Conservation (phyloP, 2,797 vertebrate genomes). For the Buphagus erythrorhynchus region DNA sequence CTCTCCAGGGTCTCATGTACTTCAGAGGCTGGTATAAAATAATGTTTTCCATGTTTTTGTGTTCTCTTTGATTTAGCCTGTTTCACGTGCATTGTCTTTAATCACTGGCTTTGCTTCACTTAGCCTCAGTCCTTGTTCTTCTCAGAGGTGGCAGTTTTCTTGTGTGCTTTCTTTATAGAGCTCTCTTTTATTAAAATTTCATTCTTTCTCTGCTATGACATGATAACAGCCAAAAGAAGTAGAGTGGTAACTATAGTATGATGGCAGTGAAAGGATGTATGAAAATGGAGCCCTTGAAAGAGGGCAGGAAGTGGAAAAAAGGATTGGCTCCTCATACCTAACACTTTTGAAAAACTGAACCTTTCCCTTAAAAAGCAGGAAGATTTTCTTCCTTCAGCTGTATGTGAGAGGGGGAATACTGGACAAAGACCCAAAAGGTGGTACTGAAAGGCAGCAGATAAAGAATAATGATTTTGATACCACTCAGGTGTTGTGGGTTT, state of each 20-base stretch:
- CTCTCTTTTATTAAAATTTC: background rate
- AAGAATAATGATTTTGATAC: background rate
- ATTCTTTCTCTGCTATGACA: background rate
- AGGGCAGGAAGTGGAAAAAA: background rate
- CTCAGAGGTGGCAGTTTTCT: background rate
- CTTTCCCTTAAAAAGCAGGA: background rate
- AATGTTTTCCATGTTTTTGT: background rate
- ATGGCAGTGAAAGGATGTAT: background rate
- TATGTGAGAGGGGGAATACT: background rate
- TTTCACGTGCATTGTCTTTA: background rate
- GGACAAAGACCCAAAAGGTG: background rate
- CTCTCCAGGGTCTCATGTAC: background rate
- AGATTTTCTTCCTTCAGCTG: background rate
- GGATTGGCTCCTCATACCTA: background rate
- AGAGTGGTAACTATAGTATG: background rate
- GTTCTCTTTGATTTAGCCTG: background rate
- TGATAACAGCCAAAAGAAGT: background rate
- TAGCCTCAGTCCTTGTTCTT: background rate
- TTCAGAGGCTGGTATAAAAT: background rate
- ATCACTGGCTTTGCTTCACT: background rate
- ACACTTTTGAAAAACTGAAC: background rate
- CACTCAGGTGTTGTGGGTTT: background rate
- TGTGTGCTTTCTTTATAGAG: background rate
- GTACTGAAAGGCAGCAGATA: background rate
- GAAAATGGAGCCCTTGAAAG: background rate